Conservation (phyloP, 1,140 invertebrate species). For the Hypsibius dujardini region DNA sequence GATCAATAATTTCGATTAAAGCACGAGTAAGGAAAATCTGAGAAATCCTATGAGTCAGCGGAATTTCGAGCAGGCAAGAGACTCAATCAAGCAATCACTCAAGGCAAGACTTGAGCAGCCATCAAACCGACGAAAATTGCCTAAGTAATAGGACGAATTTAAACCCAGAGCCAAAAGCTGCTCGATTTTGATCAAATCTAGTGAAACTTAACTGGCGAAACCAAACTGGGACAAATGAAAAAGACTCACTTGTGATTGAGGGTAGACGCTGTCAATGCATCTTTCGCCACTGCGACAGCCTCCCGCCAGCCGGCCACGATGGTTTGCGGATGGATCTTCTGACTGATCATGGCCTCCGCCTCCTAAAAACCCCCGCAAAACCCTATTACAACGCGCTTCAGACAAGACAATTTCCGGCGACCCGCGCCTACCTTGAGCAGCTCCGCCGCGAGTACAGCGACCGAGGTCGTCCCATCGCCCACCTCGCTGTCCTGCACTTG, state of each 20-base stretch:
- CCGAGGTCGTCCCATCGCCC: conserved; percentile 97
- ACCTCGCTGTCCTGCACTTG: conserved; percentile 98
- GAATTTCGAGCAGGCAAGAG: too few relatives aligned
- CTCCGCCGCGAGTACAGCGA: conserved; percentile 63
- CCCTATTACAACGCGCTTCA: background rate
- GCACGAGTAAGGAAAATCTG: too few relatives aligned
- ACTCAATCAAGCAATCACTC: too few relatives aligned
- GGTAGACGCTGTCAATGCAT: conserved; percentile 57
- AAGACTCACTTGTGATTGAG: conserved; percentile 19
- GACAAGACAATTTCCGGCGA: too few relatives aligned
- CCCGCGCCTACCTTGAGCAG: conserved; percentile 33
- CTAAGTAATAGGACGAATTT: too few relatives aligned
- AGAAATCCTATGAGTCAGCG: too few relatives aligned
- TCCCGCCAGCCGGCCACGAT: conserved; percentile 86
- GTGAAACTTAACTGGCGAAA: too few relatives aligned
- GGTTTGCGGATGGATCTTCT: conserved; percentile 94
- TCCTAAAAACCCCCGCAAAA: conserved; percentile 47
- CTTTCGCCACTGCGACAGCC: conserved; percentile 59
- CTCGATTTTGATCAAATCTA: too few relatives aligned
- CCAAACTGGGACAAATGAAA: conserved; percentile 8
- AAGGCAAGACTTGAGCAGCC: too few relatives aligned
- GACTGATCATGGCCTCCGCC: conserved; percentile 77
- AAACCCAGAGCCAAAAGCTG: too few relatives aligned
- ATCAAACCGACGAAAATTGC: too few relatives aligned
- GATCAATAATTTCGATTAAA: too few relatives aligned